Percentiles rank a stretch among this genome's conserved stretches.
These are phyloP conservation scores for Mesocricetus auratus DNA, from an alignment of 2,113 vertebrate genomes.

Conservation along the genomic window DNA sequence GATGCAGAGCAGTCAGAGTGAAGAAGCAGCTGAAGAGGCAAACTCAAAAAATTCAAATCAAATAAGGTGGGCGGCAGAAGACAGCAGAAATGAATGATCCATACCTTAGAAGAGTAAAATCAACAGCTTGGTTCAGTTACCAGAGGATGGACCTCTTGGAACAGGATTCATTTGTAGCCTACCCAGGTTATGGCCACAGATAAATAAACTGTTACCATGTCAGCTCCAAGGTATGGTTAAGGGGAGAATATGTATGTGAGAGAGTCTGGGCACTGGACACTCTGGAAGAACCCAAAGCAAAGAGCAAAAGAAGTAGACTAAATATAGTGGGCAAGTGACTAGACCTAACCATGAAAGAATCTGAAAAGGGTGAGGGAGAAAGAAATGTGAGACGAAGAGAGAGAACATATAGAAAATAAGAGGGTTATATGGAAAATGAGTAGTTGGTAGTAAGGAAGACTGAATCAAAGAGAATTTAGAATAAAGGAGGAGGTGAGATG, in stretches of 20 bases:
- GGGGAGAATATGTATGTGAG: too few species aligned
- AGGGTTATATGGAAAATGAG: not conserved
- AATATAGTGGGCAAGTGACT: not conserved
- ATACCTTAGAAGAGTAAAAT: not conserved
- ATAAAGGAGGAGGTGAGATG: too few species aligned
- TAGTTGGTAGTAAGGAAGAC: not conserved
- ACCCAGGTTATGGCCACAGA: not conserved
- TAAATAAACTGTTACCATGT: not conserved
- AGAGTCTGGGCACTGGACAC: too few species aligned
- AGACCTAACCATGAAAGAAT: not conserved
- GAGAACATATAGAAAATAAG: not conserved
- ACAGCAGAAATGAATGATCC: not conserved
- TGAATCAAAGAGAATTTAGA: too few species aligned
- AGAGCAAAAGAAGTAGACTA: not conserved
- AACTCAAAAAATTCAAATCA: not conserved
- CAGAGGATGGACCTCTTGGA: not conserved
- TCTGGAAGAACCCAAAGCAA: too few species aligned
- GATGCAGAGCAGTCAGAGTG: not conserved
- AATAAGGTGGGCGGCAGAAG: not conserved
- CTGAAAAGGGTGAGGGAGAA: not conserved
- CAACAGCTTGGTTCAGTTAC: not conserved
- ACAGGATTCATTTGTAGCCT: not conserved
- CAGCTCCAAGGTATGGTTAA: not conserved
- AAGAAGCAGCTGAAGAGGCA: not conserved
- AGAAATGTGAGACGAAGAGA: not conserved